Evolutionary conservation across 2,888 invertebrate species (phyloP), one percentile per base, ranked within the genome.

Genomic region (Abrostola tripartita): DNA sequence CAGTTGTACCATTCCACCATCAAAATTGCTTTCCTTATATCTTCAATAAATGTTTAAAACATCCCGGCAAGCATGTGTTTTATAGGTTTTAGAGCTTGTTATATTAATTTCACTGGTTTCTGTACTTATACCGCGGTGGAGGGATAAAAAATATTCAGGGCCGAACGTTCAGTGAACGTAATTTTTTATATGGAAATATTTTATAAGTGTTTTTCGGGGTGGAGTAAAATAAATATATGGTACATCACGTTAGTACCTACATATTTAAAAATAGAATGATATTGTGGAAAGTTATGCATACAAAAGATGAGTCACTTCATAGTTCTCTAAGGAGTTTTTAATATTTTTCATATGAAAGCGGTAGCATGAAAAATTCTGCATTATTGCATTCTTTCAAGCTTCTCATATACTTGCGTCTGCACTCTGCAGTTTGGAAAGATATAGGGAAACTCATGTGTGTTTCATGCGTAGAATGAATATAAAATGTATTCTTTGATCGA

Each of bases 21-120:
- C 90, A 90, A 92, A 92, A 93, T 92, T 91, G 92, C 89, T 91
- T 92, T 90, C 87, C 88, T 91, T 91, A 89, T 91, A 90, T 90
- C 91, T 90, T 87, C 89, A 90, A 91, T 91, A 92, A 92, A 92
- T 92, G 90, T 92, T 92, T 92, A 90, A 92, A 92, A 90, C 89
- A 92, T 89, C 79, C 86, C 81, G 79, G 90, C 90, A 90, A 94
- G 92, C 93, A 93, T 93, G 93, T 94, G 92, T 93, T 93, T 93
- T 93, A 94, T 93, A 85, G 88, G 80, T 88, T 90, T 90, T 89
- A 93, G 89, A 86, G 90, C 88, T 90, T 92, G 92, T 92, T 93
- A 88, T 91, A 92, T 92, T 91, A 90, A 90, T 91, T 89, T 89
- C 85, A 88, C 85, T 81, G 87, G 83, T 87, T 88, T 86, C 76